Conservation (phyloP, 2,113 vertebrate species). For the Zapornia atra region DNA sequence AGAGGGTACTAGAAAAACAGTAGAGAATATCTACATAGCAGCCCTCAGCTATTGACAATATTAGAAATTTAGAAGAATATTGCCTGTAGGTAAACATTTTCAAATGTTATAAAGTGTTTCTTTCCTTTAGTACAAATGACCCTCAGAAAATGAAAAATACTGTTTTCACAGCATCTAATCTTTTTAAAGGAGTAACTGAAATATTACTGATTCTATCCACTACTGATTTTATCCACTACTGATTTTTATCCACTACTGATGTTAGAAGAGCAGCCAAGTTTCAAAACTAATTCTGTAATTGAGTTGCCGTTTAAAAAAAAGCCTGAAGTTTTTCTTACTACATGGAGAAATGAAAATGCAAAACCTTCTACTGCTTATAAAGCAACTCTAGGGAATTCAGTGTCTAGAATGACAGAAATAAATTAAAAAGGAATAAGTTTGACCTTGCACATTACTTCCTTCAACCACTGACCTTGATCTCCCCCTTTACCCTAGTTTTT, state of each 20-base stretch:
- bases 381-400: background rate
- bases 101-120: background rate
- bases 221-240: background rate
- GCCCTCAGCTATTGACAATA: background rate
- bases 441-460: background rate
- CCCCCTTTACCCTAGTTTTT: background rate
- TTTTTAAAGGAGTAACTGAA: background rate
- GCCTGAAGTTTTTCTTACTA: background rate
- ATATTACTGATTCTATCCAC: background rate
- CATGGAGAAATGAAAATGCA: background rate
- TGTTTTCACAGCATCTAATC: background rate
- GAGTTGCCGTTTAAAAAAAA: background rate
- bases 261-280: background rate
- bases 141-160: background rate
- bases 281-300: background rate
- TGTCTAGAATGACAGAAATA: background rate
- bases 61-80: background rate
- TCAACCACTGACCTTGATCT: background rate
- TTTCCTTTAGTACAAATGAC: background rate
- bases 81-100: background rate
- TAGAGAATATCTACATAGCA: accelerated
- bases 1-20: background rate
- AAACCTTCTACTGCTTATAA: background rate
- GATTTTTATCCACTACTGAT: background rate
- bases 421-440: background rate